Conservation (phyloP, 2,113 vertebrate genomes). For the Dipodomys stephensi region DNA sequence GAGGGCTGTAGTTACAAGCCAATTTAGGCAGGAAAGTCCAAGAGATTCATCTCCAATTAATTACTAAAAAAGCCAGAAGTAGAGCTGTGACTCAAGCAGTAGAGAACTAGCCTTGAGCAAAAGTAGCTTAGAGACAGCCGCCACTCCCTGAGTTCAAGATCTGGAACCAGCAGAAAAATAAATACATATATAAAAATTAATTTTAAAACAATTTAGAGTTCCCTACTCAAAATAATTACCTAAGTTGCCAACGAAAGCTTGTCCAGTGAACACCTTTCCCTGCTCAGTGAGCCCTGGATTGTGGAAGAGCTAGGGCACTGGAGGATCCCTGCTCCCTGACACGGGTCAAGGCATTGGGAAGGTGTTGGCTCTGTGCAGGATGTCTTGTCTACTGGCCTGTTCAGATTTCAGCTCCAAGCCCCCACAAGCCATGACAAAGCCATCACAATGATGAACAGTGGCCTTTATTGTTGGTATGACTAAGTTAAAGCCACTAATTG, state of each 20-base stretch:
- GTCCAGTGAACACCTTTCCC: not conserved
- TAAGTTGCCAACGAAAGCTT: not conserved
- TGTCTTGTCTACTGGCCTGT: constrained; percentile 31
- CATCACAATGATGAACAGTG: constrained; percentile 66
- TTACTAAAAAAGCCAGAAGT: too few species aligned
- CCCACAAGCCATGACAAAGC: constrained; percentile 32
- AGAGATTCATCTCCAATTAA: too few species aligned
- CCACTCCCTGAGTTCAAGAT: too few species aligned
- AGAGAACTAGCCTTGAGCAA: too few species aligned
- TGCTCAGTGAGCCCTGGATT: not conserved
- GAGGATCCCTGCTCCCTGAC: not conserved
- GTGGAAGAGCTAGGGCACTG: fast-evolving
- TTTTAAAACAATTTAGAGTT: not conserved
- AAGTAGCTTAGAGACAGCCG: too few species aligned
- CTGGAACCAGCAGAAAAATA: too few species aligned
- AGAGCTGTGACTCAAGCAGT: too few species aligned
- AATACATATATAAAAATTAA: too few species aligned
- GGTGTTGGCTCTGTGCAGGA: constrained; percentile 40
- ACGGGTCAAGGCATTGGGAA: not conserved
- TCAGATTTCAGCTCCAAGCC: constrained; percentile 59
- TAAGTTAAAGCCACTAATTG: constrained; percentile 84
- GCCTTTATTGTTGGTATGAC: constrained; percentile 79
- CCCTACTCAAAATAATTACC: not conserved
- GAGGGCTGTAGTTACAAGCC: too few species aligned
- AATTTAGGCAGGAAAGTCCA: too few species aligned